These are phyloP conservation scores for Electrona antarctica DNA, from an alignment of 2,113 vertebrate genomes.

Conservation along the genomic window DNA sequence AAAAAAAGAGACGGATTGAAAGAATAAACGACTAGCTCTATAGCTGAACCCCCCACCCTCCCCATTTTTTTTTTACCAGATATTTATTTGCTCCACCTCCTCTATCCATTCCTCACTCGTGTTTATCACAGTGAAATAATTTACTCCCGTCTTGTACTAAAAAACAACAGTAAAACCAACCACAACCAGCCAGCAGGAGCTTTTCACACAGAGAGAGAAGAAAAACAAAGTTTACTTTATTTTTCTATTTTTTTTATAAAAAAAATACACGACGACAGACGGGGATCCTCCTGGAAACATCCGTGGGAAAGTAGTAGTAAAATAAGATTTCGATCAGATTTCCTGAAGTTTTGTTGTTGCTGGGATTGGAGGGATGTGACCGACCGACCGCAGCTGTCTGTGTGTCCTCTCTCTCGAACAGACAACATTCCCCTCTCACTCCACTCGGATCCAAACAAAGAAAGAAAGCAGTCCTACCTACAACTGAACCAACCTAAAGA, in stretches of 20 bases:
- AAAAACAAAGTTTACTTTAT: slow-evolving; percentile 13
- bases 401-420: slow-evolving; percentile 15
- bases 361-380: slow-evolving; percentile 34
- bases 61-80: too few species aligned
- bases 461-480: slow-evolving; percentile 42
- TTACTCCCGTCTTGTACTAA: neutral
- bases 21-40: too few species aligned
- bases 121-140: neutral
- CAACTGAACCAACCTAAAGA: slow-evolving; percentile 55
- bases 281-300: neutral
- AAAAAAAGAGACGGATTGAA: too few species aligned
- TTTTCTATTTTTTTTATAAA: neutral
- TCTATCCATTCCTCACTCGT: too few species aligned
- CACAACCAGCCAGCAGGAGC: neutral
- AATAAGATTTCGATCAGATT: slow-evolving; percentile 34
- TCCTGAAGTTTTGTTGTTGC: slow-evolving; percentile 47
- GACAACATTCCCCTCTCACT: slow-evolving; percentile 8
- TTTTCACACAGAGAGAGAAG: slow-evolving; percentile 8
- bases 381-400: slow-evolving; percentile 44
- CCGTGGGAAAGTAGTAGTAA: neutral
- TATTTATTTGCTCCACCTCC: too few species aligned
- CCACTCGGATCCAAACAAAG: slow-evolving; percentile 31
- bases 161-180: neutral
- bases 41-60: too few species aligned
- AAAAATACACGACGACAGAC: neutral